Conservation (phyloP, 2,888 invertebrate genomes). For the Amaurobius ferox region DNA sequence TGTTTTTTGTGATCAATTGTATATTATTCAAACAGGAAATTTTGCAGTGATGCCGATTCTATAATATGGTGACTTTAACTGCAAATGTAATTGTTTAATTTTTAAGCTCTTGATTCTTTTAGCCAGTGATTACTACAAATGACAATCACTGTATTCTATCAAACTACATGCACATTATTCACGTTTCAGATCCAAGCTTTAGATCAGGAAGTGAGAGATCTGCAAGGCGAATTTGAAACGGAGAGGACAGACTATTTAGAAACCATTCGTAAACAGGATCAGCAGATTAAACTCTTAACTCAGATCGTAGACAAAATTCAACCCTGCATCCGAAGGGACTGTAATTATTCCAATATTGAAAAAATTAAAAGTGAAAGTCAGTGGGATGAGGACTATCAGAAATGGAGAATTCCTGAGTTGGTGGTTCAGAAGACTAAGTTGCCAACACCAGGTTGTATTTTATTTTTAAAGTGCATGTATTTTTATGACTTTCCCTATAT, state of each 20-base stretch:
- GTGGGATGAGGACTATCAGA: slow-evolving; percentile 86
- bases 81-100: too few species aligned
- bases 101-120: too few species aligned
- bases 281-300: slow-evolving; percentile 83
- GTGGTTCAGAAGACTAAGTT: slow-evolving; percentile 83
- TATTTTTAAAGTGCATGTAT: too few species aligned
- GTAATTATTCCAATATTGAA: slow-evolving; percentile 86
- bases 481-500: too few species aligned
- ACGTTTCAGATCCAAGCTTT: slow-evolving; percentile 82
- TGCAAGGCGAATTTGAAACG: slow-evolving; percentile 88
- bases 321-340: slow-evolving; percentile 84
- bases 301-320: slow-evolving; percentile 83
- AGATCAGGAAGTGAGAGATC: slow-evolving; percentile 85
- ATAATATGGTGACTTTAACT: too few species aligned
- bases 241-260: slow-evolving; percentile 90
- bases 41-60: too few species aligned
- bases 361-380: slow-evolving; percentile 83
- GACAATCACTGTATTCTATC: too few species aligned
- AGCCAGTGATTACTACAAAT: too few species aligned
- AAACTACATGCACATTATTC: too few species aligned
- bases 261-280: slow-evolving; percentile 86
- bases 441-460: slow-evolving; percentile 81
- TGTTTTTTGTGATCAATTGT: too few species aligned
- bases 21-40: too few species aligned
- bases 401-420: slow-evolving; percentile 85